Evolutionary conservation across 2,797 vertebrate genomes (phyloP).

Genomic region (Echeneis naucrates): DNA sequence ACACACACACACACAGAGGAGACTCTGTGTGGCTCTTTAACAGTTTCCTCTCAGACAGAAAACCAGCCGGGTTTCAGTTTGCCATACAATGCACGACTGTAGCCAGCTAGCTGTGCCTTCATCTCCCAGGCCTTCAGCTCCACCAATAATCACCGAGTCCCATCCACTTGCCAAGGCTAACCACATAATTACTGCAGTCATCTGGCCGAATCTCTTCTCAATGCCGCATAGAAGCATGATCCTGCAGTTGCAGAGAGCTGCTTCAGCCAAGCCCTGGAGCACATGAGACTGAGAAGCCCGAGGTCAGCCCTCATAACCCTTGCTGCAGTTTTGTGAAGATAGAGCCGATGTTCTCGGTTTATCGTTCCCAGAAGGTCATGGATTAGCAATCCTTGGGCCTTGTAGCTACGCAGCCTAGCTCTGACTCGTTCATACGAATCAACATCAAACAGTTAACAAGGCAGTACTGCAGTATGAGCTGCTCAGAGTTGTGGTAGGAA

Average conservation of each 20-base stretch:
- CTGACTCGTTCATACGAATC: slow-evolving; percentile 58
- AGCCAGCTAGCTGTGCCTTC: slow-evolving; percentile 35
- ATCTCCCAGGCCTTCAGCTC: slow-evolving; percentile 48
- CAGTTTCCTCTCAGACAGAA: slow-evolving; percentile 62
- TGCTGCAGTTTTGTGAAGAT: slow-evolving; percentile 46
- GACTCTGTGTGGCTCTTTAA: slow-evolving; percentile 63
- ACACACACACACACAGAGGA: slow-evolving; percentile 57
- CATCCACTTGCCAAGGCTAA: slow-evolving; percentile 71
- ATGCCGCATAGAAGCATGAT: slow-evolving; percentile 51
- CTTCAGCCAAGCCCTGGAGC: slow-evolving; percentile 62
- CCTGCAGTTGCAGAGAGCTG: slow-evolving; percentile 54
- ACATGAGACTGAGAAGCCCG: slow-evolving; percentile 53
- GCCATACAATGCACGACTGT: slow-evolving; percentile 69
- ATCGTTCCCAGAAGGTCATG: slow-evolving; percentile 74
- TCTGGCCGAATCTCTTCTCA: slow-evolving; percentile 61
- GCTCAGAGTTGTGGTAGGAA: slow-evolving; percentile 66
- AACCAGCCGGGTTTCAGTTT: slow-evolving; percentile 48
- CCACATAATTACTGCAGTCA: slow-evolving; percentile 74
- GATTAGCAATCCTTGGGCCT: slow-evolving; percentile 71
- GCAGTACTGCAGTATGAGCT: slow-evolving; percentile 32
- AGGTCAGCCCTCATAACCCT: slow-evolving; percentile 56
- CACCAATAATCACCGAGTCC: slow-evolving; percentile 65
- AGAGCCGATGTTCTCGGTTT: slow-evolving; percentile 58
- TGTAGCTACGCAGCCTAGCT: slow-evolving; percentile 43
- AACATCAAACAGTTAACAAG: slow-evolving; percentile 42